Base-by-base conservation (phyloP, 2,888 invertebrate species). In the Phalera bucephala region DNA sequence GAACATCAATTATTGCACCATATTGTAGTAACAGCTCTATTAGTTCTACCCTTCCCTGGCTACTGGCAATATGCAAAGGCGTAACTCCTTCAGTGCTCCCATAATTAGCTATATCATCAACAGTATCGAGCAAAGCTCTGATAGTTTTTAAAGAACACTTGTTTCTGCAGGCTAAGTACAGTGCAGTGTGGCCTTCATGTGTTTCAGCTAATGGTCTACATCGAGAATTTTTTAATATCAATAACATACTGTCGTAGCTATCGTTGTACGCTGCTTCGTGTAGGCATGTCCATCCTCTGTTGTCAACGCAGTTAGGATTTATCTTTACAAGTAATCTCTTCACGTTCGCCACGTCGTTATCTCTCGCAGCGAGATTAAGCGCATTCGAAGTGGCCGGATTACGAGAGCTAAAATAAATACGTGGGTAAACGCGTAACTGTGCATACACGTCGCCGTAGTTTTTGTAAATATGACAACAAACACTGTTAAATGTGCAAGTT, bases 261-360 rank as follows among this genome's bases (percentile, higher is more conserved):
- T 90, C 84, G 23, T 64, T 69, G 7, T 76, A 79, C 1, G 91
- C 90, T 1, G 91, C 91, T 70, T 91, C 91, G 32, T 91, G 91
- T 1, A 91, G 68, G 36, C 90, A 84, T 0, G 91, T 91, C 90
- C 91, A 91, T 3, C 91, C 91, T 57, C 91, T 75, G 41, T 91
- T 90, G 51, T 91, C 91, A 4, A 81, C 75, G 40, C 79, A 78
- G 52, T 90, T 90, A 1, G 88, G 86, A 56, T 89, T 89, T 19
- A 80, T 75, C 59, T 82, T 89, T 38, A 74, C 67, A 1, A 91
- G 61, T 33, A 90, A 58, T 25, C 72, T 57, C 15, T 68, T 69
- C 5, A 91, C 78, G 28, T 64, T 66, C 17, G 52, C 45, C 1
- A 76, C 64, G 48, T 90, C 78, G 45, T 90, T 86, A 2, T 66